Evolutionary conservation across 2,797 vertebrate genomes (phyloP).

Genomic region (Mastacembelus armatus): DNA sequence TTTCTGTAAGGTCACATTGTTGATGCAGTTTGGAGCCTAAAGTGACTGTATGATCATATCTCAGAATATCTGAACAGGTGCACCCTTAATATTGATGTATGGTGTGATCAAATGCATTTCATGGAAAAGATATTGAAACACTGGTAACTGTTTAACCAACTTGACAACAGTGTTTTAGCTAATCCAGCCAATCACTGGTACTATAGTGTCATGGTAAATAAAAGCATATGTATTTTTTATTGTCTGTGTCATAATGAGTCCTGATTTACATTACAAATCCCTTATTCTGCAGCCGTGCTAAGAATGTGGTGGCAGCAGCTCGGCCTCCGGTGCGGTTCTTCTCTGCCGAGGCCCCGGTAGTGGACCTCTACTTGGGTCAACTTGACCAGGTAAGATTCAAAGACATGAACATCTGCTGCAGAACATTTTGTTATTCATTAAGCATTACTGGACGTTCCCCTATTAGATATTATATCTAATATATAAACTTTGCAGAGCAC

Average conservation of each 20-base stretch:
- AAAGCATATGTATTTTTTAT: no score
- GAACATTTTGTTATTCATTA: not conserved
- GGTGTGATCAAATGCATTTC: not conserved
- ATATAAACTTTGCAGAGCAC: no score
- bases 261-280: not conserved
- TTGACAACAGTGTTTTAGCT: not conserved
- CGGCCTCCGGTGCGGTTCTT: slow-evolving; percentile 92
- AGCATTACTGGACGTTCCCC: not conserved
- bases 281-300: slow-evolving; percentile 86
- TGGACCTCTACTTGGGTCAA: slow-evolving; percentile 95
- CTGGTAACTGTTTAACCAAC: not conserved
- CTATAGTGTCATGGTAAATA: no score
- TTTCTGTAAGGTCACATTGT: not conserved
- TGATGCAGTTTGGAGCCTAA: no score
- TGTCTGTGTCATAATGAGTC: not conserved
- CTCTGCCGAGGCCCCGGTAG: slow-evolving; percentile 86
- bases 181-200: not conserved
- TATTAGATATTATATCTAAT: no score
- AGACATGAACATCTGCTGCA: not conserved
- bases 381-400: slow-evolving; percentile 85
- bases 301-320: slow-evolving; percentile 90
- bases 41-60: not conserved
- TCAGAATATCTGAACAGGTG: not conserved
- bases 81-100: not conserved
- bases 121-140: not conserved